Evolutionary conservation across 2,888 invertebrate species (phyloP).

Genomic region (Linnaemya tessellans): DNA sequence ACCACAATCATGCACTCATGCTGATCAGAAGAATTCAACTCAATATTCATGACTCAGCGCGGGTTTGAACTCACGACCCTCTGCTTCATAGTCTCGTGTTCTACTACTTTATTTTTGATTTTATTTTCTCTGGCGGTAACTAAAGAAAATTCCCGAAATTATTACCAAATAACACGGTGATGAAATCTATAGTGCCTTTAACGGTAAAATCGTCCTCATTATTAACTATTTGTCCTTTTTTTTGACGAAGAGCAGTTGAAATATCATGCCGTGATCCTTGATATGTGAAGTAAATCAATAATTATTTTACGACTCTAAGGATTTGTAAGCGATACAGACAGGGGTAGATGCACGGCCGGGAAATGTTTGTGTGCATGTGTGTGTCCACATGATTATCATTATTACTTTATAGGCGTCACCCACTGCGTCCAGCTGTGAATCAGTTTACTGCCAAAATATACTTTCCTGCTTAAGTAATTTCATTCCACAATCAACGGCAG

Average conservation of each 20-base stretch:
- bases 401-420: conserved; percentile 73
- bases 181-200: conserved; percentile 18
- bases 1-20: too few relatives aligned
- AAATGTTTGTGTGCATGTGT: neutral
- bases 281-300: conserved; percentile 44
- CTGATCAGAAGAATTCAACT: too few relatives aligned
- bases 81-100: too few relatives aligned
- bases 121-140: too few relatives aligned
- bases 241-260: neutral
- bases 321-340: conserved; percentile 43
- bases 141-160: conserved; percentile 41
- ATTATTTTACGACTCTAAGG: conserved; percentile 28
- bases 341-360: neutral
- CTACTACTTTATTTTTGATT: too few relatives aligned
- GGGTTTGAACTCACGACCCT: too few relatives aligned
- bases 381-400: conserved; percentile 42
- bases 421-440: conserved; percentile 65
- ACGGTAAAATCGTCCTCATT: conserved; percentile 63
- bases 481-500: conserved; percentile 66
- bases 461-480: neutral
- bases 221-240: conserved; percentile 40
- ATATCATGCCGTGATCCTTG: conserved; percentile 17
- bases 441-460: conserved; percentile 2
- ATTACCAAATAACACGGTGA: conserved; percentile 2
- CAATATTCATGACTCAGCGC: too few relatives aligned